These are phyloP conservation scores for Hippocampus guttulatus DNA, from an alignment of 2,113 vertebrate species.

Conservation along the genomic window DNA sequence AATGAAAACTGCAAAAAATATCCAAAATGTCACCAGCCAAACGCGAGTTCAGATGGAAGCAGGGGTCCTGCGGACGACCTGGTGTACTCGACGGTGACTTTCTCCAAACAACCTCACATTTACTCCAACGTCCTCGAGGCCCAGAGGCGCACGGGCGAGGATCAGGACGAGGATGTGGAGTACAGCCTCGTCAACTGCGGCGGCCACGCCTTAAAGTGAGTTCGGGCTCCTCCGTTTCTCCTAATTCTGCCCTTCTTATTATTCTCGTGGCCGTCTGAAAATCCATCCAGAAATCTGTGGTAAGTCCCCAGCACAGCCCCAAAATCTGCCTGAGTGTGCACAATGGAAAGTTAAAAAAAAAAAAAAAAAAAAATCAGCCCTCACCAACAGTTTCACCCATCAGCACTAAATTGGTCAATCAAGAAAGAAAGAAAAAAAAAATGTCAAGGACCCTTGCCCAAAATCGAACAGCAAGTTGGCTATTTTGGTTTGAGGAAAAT, in stretches of 20 bases:
- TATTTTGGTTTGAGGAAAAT: no score
- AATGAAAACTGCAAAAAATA: background rate
- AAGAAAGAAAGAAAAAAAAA: no score
- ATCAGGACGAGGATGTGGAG: background rate
- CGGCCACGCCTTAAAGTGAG: background rate
- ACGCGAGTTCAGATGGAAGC: background rate
- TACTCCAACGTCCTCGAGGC: conserved; percentile 17
- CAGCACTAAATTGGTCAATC: no score
- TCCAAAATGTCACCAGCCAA: background rate
- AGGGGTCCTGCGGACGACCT: conserved; percentile 8
- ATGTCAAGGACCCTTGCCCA: no score
- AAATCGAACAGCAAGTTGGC: no score
- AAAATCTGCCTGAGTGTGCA: no score
- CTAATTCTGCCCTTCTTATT: background rate
- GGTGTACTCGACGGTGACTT: conserved; percentile 26
- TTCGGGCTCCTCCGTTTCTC: background rate
- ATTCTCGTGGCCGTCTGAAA: background rate
- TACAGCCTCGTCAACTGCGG: background rate
- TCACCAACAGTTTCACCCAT: no score
- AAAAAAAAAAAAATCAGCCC: no score
- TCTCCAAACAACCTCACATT: conserved; percentile 6
- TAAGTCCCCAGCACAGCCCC: no score
- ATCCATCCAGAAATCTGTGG: background rate
- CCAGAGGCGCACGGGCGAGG: background rate
- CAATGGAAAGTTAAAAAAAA: no score